Evolutionary conservation across 2,888 invertebrate species (phyloP), one percentile per base, ranked within the genome.

Genomic region (Scaptomyza caliginosa): DNA sequence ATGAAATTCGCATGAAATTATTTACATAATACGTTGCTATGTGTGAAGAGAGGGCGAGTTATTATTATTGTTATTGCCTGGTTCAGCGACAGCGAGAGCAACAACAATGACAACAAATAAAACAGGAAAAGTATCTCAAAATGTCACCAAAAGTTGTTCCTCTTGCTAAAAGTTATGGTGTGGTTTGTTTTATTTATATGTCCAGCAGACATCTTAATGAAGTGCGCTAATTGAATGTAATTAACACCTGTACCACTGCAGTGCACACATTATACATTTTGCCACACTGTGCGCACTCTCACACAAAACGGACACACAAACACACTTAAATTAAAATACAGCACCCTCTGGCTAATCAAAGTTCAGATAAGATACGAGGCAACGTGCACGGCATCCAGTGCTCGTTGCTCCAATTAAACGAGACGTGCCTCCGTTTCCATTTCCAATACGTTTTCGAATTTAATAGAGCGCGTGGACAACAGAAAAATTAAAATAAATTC

Each of bases 361-460:
- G 38, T 36, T 66, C 36, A 24, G 83, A 80, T 86, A 76, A 86
- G 86, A 80, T 80, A 80, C 79, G 24, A 39, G 30, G 30, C 51
- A 60, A 86, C 86, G 86, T 85, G 80, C 58, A 21, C 49, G 38
- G 36, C 24, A 59, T 45, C 60, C 62, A 56, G 66, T 57, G 62
- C 46, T 21, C 43, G 48, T 19, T 60, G 56, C 54, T 62, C 59
- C 58, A 76, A 80, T 86, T 86, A 66, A 66, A 46, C 38, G 63
- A 71, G 80, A 81, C 81, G 81, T 80, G 81, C 81, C 81, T 86
- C 77, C 80, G 60, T 67, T 84, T 67, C 46, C 51, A 79, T 58
- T 71, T 65, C 46, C 40, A 54, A 10, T 30, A 21, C 21, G 19
- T 26, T 39, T 48, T 36, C 6, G 7, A 17, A 10, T 56, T 51